Evolutionary conservation across 2,888 invertebrate species (phyloP).

Genomic region (Liodrosophila aerea): DNA sequence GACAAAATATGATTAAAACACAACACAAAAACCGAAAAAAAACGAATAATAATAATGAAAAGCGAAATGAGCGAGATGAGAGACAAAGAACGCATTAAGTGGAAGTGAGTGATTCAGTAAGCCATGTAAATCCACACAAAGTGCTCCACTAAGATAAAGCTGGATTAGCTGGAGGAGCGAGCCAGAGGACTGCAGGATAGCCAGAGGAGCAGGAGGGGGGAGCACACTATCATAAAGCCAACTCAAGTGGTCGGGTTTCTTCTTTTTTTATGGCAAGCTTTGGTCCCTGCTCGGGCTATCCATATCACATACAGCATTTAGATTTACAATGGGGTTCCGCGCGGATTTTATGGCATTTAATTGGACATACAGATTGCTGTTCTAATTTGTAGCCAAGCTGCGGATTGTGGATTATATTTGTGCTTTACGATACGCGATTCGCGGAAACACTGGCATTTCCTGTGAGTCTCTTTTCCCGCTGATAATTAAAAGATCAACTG

Average conservation of each 20-base stretch:
- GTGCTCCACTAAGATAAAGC: conserved; percentile 60
- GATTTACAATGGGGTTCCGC: conserved; percentile 59
- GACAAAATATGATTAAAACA: conserved; percentile 69
- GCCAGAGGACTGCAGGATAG: background rate
- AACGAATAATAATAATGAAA: conserved; percentile 1
- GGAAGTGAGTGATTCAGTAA: conserved; percentile 6
- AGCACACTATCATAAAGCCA: too few species aligned
- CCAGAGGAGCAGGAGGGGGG: background rate
- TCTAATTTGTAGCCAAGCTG: conserved; percentile 52
- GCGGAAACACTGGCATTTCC: conserved; percentile 42
- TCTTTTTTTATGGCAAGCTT: too few species aligned
- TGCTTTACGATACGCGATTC: conserved; percentile 73
- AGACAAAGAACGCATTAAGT: conserved; percentile 8
- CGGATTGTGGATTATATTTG: too few species aligned
- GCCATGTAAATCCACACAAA: conserved; percentile 37
- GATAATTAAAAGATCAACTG: conserved; percentile 81
- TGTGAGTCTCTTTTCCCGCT: too few species aligned
- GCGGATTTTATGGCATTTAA: conserved; percentile 69
- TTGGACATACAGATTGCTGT: conserved; percentile 61
- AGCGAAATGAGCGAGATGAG: background rate
- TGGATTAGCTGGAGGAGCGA: conserved; percentile 37
- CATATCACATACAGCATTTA: conserved; percentile 47
- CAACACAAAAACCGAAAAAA: conserved; percentile 31
- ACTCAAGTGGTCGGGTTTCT: background rate
- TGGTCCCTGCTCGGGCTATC: conserved; percentile 6